These are phyloP conservation scores for Gallinago paraguaiae DNA, from an alignment of 2,113 vertebrate genomes.

Conservation along the genomic window DNA sequence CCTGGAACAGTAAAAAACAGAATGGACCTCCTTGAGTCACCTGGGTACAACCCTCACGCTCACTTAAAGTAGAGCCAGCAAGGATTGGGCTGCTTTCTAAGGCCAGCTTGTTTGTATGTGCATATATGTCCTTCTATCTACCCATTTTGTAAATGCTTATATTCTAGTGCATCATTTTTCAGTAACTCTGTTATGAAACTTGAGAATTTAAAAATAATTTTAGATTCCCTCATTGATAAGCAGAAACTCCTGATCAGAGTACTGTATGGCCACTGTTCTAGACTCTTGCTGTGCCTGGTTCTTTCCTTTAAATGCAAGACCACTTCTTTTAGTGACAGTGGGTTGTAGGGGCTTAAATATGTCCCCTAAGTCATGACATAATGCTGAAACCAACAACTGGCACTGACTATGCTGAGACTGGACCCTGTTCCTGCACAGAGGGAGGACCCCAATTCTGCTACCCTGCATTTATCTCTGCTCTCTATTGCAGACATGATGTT, in stretches of 20 bases:
- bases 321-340: background rate
- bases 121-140: background rate
- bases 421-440: background rate
- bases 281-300: background rate
- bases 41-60: background rate
- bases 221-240: background rate
- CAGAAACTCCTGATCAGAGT: background rate
- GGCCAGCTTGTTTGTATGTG: background rate
- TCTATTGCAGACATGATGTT: background rate
- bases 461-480: background rate
- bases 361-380: background rate
- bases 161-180: background rate
- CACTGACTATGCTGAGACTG: background rate
- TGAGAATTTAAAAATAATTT: background rate
- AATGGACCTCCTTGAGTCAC: background rate
- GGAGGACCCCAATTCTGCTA: background rate
- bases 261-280: background rate
- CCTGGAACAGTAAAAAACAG: background rate
- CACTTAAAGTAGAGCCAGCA: background rate
- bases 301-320: background rate
- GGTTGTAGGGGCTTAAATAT: background rate
- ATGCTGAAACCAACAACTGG: background rate
- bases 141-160: background rate
- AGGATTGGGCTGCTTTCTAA: background rate
- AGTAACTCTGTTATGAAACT: background rate